phyloP scores from a whole-genome alignment of 2,888 invertebrate genomes.

The Athalia rosae region DNA sequence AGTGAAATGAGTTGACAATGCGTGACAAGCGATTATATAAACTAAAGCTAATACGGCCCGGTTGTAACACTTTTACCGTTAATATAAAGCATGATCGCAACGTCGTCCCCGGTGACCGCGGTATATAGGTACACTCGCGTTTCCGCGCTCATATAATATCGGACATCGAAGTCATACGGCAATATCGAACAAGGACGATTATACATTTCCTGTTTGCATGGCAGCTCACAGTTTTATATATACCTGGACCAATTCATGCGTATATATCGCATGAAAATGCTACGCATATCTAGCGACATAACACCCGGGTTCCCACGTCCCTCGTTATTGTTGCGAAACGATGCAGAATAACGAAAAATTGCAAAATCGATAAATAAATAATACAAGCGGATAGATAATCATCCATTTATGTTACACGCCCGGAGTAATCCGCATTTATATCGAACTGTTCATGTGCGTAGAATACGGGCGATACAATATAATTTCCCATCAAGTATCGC shows the following conservation, averaged over 20 bases:
- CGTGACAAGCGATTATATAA: slow-evolving; percentile 24
- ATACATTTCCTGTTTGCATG: slow-evolving; percentile 60
- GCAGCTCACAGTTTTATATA: slow-evolving; percentile 47
- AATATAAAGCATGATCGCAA: background rate
- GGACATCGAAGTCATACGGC: slow-evolving; percentile 45
- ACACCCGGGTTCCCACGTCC: no score
- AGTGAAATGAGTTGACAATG: slow-evolving; percentile 13
- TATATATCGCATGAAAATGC: background rate
- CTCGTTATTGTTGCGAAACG: no score
- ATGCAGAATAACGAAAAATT: no score
- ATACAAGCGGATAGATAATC: no score
- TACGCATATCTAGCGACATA: background rate
- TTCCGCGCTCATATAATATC: slow-evolving; percentile 24
- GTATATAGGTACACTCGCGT: slow-evolving; percentile 25
- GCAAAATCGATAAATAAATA: no score
- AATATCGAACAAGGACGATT: slow-evolving; percentile 49
- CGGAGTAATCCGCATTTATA: no score
- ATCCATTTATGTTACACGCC: no score
- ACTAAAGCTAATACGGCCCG: background rate
- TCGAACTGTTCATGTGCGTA: no score
- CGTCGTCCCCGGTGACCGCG: slow-evolving; percentile 4
- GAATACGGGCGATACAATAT: no score
- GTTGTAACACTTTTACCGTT: slow-evolving; percentile 30
- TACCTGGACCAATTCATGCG: background rate
- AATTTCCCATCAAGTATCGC: no score